phyloP scores from a whole-genome alignment of 2,797 vertebrate species.

The Ispidina lecontei region DNA sequence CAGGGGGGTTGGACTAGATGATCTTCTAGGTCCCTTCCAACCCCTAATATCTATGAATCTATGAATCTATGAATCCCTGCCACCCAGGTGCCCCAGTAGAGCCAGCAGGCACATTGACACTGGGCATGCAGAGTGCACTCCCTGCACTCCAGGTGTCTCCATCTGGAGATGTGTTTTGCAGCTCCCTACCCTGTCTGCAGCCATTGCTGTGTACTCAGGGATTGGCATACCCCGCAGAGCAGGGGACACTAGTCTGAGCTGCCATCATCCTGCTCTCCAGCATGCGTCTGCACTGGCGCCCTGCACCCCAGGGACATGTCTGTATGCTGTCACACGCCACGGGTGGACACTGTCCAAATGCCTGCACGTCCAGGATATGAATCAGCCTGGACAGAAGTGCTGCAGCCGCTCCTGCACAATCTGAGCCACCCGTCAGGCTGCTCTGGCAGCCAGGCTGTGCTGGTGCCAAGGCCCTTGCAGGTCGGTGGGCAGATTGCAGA shows the following conservation, averaged over 20 bases:
- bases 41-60: no score
- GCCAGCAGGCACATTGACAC: accelerated
- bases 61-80: background rate
- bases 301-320: background rate
- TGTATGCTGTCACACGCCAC: background rate
- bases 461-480: background rate
- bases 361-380: slow-evolving; percentile 50
- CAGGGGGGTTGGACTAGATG: no score
- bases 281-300: background rate
- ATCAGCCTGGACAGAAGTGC: background rate
- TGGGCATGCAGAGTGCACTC: background rate
- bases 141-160: background rate
- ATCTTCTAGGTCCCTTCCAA: no score
- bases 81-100: background rate
- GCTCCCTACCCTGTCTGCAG: background rate
- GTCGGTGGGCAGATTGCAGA: background rate
- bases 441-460: background rate
- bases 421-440: background rate
- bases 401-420: background rate
- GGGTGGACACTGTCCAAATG: background rate
- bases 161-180: background rate
- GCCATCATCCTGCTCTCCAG: background rate
- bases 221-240: background rate
- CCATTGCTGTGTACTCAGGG: background rate
- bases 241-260: background rate